Conservation (phyloP, 2,113 vertebrate genomes). For the Piaya cayana region DNA sequence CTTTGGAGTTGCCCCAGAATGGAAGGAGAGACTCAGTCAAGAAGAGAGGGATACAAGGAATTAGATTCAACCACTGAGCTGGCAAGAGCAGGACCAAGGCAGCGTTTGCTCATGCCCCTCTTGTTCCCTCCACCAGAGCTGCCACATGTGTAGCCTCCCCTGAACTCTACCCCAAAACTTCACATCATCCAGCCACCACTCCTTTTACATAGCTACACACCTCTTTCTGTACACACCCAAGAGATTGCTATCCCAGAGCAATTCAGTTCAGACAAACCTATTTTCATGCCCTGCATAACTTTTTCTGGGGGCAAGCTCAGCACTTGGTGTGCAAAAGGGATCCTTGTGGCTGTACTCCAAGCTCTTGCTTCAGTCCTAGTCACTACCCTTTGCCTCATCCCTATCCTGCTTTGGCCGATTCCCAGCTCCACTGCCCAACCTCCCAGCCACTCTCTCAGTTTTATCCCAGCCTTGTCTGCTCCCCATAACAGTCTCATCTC, state of each 20-base stretch:
- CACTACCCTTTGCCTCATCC: not conserved
- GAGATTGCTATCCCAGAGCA: not conserved
- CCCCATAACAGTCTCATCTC: not conserved
- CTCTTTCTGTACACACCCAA: not conserved
- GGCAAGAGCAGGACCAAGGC: not conserved
- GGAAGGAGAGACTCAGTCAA: not conserved
- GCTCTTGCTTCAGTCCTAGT: not conserved
- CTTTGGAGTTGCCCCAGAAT: not conserved
- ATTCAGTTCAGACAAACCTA: not conserved
- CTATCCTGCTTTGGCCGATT: not conserved
- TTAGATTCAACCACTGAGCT: not conserved
- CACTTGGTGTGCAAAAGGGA: accelerated
- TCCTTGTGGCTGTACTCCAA: not conserved
- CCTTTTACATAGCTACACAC: not conserved
- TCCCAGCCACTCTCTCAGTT: not conserved
- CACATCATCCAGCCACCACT: not conserved
- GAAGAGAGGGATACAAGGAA: not conserved
- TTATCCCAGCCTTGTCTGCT: not conserved
- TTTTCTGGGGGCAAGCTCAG: not conserved
- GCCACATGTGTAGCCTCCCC: accelerated
- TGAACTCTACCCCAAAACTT: not conserved
- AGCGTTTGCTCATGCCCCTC: not conserved
- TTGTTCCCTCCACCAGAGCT: not conserved
- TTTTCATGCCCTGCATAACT: not conserved
- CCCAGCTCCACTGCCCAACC: not conserved